Base-by-base conservation (phyloP, 2,113 vertebrate genomes). In the Passer domesticus region DNA sequence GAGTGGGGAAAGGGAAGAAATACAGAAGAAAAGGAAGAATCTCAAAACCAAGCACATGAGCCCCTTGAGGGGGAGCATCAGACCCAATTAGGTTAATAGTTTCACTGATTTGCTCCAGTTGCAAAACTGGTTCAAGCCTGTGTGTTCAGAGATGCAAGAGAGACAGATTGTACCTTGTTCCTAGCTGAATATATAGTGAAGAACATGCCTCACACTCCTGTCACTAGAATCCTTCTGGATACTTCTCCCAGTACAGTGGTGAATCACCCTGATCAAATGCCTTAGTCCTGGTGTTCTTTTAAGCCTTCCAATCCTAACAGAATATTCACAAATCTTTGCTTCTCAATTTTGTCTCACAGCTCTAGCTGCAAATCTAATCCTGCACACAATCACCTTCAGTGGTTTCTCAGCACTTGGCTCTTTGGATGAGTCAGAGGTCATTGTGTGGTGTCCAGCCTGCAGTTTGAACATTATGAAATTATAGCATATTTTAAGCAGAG, bases 91-190 rank as follows among this genome's bases (percentile, higher is more conserved):
- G n/a, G 59, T 86, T 93, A 89, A 91, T 39, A 66, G n/a, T 73
- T 76, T 52, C 28, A 43, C 16, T 94, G 66, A 41, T 87, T 56
- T 82, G 70, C 66, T 93, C 82, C 25, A 74, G 12, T 91, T 95
- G 73, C 52, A 74, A 33, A 90, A 90, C 47, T 52, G 10, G n/a
- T 89, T 92, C 83, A 87, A 70, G n/a, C 33, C 49, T 46, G 13
- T 62, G 28, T 28, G 27, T 74, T 92, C 44, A 78, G 67, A 87
- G 28, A 59, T 35, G 17, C 17, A 75, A 78, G 20, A 85, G 37
- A 75, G 81, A 82, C 18, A 41, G 35, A 63, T 1, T 79, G 20
- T 67, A 55, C 55, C 18, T 90, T 74, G 31, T 28, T 63, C 21
- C 39, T 44, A 55, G 17, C 43, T 69, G 66, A 79, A 92, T 70